A percentile compares a stretch with the other conserved stretches of the same genome.
phyloP scores from a whole-genome alignment of 2,888 invertebrate species.

The Drosophila niveifrons region DNA sequence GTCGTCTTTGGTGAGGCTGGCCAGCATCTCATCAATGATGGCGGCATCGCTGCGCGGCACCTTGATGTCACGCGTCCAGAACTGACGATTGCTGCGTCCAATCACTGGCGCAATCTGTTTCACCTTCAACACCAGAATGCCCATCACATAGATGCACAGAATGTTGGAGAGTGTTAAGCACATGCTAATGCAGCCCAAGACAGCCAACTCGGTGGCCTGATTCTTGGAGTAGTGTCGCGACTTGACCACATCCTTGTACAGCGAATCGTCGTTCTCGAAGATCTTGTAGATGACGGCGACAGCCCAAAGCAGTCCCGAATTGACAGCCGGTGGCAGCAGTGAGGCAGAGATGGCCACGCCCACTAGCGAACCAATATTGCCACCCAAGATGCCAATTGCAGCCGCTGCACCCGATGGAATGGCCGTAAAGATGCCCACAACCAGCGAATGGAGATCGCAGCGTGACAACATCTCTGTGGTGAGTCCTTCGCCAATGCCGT shows the following conservation, averaged over 20 bases:
- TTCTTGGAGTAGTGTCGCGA: conserved; percentile 87
- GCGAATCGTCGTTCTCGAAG: conserved; percentile 85
- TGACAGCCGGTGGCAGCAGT: conserved; percentile 92
- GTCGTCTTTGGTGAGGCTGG: conserved; percentile 73
- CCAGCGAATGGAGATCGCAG: conserved; percentile 89
- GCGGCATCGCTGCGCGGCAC: conserved; percentile 88
- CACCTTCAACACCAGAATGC: conserved; percentile 90
- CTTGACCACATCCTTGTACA: conserved; percentile 85
- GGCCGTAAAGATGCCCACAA: conserved; percentile 91
- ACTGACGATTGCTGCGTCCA: conserved; percentile 86
- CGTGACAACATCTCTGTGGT: conserved; percentile 89
- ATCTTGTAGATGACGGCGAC: conserved; percentile 87
- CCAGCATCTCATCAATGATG: conserved; percentile 83
- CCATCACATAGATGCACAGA: conserved; percentile 90
- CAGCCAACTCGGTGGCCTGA: conserved; percentile 88
- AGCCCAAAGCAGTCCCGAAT: conserved; percentile 90
- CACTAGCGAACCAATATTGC: conserved; percentile 91
- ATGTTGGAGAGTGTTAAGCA: conserved; percentile 91
- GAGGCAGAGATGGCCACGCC: conserved; percentile 94
- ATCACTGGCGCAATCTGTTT: conserved; percentile 88
- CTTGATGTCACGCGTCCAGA: conserved; percentile 89
- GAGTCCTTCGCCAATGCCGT: conserved; percentile 88
- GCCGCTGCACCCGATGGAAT: conserved; percentile 92
- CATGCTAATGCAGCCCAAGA: conserved; percentile 89
- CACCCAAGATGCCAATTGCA: conserved; percentile 91